Evolutionary conservation across 2,113 vertebrate species (phyloP), one percentile per base, ranked within the genome.

Genomic region (Saccopteryx leptura): DNA sequence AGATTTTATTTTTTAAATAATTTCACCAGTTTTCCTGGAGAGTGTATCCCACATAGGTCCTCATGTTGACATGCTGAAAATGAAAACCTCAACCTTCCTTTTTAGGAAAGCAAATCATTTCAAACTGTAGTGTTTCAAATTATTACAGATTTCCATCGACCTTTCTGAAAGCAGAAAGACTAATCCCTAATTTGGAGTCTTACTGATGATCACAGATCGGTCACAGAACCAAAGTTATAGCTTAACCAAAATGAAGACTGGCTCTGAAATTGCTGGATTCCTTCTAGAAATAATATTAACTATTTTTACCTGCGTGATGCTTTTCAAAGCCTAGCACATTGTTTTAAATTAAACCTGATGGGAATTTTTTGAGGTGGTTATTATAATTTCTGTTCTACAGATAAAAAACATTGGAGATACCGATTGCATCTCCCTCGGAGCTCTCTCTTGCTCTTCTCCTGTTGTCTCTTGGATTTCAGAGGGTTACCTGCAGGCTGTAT

Each of bases 381-480:
- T 65, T n/a, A 28, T 4, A 86, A 80, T 26, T 86, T 39, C 39
- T 60, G n/a, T n/a, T 88, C 75, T 63, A 48, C 0, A 83, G 7
- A 31, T 19, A 8, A 23, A 15, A 46, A 60, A 80, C 14, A 26
- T 7, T 65, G 14, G 65, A 72, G 1, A 24, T 1, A 23, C 4
- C 80, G 21, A 17, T 15, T n/a, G 15, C 0, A 15, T 91, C 58
- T 46, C 8, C 21, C 9, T 52, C 4, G 66, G 56, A 82, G 4
- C 1, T 8, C 17, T 19, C 9, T 7, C 12, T 69, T 18, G 2
- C 4, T 2, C 4, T 15, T 48, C 24, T 8, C 3, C 2, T 58
- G 4, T 28, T 87, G 14, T 84, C 11, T 10, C 6, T 12, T 19
- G 4, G 9, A 21, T 54, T 72, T 8, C 7, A 68, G 9, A 26